Percentiles rank a stretch among this genome's conserved stretches.
Conservation (phyloP, 2,113 vertebrate species). For the Alligator sinensis region DNA sequence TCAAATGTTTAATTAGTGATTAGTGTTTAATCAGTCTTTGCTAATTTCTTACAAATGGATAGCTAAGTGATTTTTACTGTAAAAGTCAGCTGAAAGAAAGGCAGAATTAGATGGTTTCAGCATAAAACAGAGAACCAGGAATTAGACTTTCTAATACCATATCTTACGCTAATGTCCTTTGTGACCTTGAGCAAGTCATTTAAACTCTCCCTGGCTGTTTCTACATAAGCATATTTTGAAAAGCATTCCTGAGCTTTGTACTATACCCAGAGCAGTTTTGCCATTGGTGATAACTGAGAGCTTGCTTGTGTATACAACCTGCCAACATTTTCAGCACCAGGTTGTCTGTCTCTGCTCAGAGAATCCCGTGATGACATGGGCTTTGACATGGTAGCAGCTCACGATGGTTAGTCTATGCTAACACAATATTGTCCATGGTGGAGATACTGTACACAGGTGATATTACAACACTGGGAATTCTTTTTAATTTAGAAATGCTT, state of each 20-base stretch:
- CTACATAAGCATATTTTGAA: neutral
- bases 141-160: neutral
- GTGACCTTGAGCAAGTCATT: neutral
- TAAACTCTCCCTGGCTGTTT: neutral
- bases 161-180: neutral
- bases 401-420: neutral
- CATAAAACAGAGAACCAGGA: neutral
- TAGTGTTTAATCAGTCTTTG: neutral
- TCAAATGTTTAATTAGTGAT: neutral
- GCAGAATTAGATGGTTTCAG: neutral
- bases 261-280: neutral
- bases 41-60: conserved; percentile 10
- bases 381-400: neutral
- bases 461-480: neutral
- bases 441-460: neutral
- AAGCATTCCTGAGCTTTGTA: neutral
- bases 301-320: neutral
- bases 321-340: neutral
- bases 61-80: neutral
- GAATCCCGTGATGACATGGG: neutral
- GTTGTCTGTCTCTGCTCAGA: neutral
- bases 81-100: neutral
- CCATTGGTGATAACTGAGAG: neutral
- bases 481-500: neutral
- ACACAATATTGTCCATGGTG: neutral